Percentiles rank a stretch among this genome's conserved stretches.
Evolutionary conservation across 1,140 invertebrate species (phyloP).

Genomic region (Drosophila elegans): DNA sequence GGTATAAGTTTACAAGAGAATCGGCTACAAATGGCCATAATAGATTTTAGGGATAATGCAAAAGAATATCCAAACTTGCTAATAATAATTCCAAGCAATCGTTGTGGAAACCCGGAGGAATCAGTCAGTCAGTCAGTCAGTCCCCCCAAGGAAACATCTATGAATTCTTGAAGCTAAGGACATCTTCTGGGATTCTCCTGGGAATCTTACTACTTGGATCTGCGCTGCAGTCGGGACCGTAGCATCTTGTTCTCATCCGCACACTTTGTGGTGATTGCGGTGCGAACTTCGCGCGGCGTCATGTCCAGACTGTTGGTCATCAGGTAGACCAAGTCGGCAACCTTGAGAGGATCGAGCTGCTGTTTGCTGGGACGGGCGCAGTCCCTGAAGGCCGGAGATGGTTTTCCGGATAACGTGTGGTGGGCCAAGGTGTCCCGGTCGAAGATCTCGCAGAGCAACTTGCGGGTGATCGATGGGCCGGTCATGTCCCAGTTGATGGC

Average conservation of each 20-base stretch:
- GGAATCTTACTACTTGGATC: constrained; percentile 20
- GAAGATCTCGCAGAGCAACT: constrained; percentile 82
- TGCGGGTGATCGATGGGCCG: constrained; percentile 81
- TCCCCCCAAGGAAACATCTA: no score
- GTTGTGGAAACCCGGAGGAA: no score
- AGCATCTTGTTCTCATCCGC: constrained; percentile 87
- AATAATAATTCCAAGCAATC: no score
- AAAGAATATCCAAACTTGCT: no score
- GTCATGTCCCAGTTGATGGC: constrained; percentile 76
- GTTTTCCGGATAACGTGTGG: constrained; percentile 84
- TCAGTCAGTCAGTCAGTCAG: no score
- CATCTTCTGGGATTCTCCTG: neutral
- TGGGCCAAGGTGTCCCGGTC: constrained; percentile 72
- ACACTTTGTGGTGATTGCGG: constrained; percentile 87
- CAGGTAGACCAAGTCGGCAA: constrained; percentile 83
- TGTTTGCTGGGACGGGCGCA: constrained; percentile 71
- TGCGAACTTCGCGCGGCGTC: constrained; percentile 72
- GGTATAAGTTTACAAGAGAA: constrained; percentile 4
- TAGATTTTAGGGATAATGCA: neutral
- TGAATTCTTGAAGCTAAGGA: neutral
- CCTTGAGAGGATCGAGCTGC: constrained; percentile 75
- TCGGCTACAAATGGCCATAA: no score
- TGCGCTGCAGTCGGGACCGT: constrained; percentile 44
- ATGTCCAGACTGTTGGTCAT: constrained; percentile 71
- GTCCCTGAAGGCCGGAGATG: constrained; percentile 81